Evolutionary conservation across 2,113 vertebrate genomes (phyloP), one percentile per base, ranked within the genome.

Genomic region (Pterocles burchelli): DNA sequence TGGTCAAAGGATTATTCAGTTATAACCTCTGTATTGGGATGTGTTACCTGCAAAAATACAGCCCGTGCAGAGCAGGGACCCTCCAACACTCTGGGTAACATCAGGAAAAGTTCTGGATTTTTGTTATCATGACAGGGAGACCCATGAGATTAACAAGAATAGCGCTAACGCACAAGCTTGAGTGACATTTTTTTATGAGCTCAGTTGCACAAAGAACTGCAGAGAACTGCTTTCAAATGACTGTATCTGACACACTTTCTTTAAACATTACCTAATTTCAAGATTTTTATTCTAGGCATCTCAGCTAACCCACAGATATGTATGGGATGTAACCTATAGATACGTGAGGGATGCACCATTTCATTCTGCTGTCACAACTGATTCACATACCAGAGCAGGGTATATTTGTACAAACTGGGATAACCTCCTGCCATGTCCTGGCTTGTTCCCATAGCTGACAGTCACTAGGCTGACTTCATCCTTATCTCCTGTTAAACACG

Each of bases 401-500:
- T 96, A 97, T 97, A 95, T 96, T 95, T 95, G 79, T 81, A 63
- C 63, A 78, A 81, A 82, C 68, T 20, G 65, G 95, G 97, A 96
- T 82, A 98, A 93, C 84, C 96, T 96, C 77, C 79, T 96, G 91
- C 75, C 93, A 82, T 29, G 70, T 46, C 91, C 89, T 75, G 94
- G 74, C 95, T 98, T 7, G 2, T 73, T 98, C 96, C 94, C 95
- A 96, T 22, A 89, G 96, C 79, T 92, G 87, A 85, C 93, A 93
- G 61, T 51, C 85, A 38, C 83, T 51, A 31, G 68, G 70, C 85
- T 92, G 92, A 62, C 87, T 92, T 96, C 90, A 86, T 52, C 85
- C 94, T 97, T 97, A 98, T 97, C 97, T 97, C 76, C 78, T 90
- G 45, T 91, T 93, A 94, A 94, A 91, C 76, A 19, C 18, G 18